Conservation (phyloP, 1,140 invertebrate genomes). For the Philaenus spumarius region DNA sequence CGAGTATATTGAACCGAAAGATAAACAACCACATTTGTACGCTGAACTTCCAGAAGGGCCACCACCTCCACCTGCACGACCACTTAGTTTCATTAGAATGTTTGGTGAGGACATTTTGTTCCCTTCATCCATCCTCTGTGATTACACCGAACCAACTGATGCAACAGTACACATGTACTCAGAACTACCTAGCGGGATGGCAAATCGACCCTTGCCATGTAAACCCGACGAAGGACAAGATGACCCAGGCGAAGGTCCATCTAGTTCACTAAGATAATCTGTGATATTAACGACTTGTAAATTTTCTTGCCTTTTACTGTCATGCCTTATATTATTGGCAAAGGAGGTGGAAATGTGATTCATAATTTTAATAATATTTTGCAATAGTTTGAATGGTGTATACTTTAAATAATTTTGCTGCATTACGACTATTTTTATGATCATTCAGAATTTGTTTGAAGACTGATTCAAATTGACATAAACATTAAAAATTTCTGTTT, state of each 20-base stretch:
- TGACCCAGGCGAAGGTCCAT: constrained; percentile 39
- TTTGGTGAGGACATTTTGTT: too few relatives aligned
- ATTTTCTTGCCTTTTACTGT: constrained; percentile 10
- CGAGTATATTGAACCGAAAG: constrained; percentile 48
- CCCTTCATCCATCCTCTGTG: constrained; percentile 37
- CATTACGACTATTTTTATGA: too few relatives aligned
- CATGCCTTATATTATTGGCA: too few relatives aligned
- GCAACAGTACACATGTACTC: constrained; percentile 43
- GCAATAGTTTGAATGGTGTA: too few relatives aligned
- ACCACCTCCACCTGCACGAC: neutral
- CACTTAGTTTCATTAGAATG: too few relatives aligned
- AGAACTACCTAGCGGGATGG: constrained; percentile 45
- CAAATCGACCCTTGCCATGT: constrained; percentile 58
- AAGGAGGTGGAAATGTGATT: too few relatives aligned
- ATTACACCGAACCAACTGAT: constrained; percentile 48
- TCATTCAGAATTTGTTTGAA: too few relatives aligned
- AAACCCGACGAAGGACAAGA: constrained; percentile 47
- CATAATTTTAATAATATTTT: too few relatives aligned
- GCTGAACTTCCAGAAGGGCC: constrained; percentile 38
- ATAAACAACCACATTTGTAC: constrained; percentile 44
- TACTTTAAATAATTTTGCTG: too few relatives aligned
- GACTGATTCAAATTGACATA: too few relatives aligned
- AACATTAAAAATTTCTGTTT: too few relatives aligned
- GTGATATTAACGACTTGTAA: constrained; percentile 18
- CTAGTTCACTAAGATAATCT: constrained; percentile 15